Evolutionary conservation across 1,140 invertebrate genomes (phyloP), one percentile per base, ranked within the genome.

Genomic region (Phortica variegata): DNA sequence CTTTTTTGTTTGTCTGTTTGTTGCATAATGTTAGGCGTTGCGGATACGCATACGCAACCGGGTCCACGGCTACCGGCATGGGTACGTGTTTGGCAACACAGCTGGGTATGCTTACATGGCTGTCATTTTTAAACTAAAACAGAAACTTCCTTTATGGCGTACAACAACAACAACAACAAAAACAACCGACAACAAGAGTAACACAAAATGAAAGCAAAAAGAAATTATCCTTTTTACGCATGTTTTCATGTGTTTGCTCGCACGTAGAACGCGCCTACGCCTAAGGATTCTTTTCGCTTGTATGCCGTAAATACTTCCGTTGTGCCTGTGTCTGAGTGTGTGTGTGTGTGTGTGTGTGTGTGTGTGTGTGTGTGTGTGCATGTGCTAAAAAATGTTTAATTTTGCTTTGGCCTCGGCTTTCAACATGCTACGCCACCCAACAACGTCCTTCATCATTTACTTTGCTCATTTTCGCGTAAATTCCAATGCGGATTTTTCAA

Each of bases 401-500:
- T 44, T 44, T 32, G 10, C 19, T 43, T 43, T 43, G 26, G 40
- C 40, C 5, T n/a, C 15, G 10, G 18, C 10, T 8, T 26, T 12
- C 21, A 7, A 6, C 12, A 29, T 6, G 6, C 37, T 12, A 20
- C 3, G 3, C 6, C 33, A 26, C 15, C 16, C 18, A n/a, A n/a
- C 6, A 15, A 2, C 16, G 33, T 31, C 21, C 16, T 20, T 34
- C 13, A 12, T n/a, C 41, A 13, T 18, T 19, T 46, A n/a, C n/a
- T 16, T 18, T 1, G 13, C 39, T 32, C 43, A 29, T 34, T 43
- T 31, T 20, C 38, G 19, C 32, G 4, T 12, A 37, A 43, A 47
- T 49, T 54, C 33, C 49, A 40, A 37, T 60, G 47, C 47, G 47
- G 23, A 37, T 54, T 44, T 52, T 58, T 56, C 37, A 40, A 45